These are phyloP conservation scores for Notocelia uddmanniana DNA, from an alignment of 2,888 invertebrate genomes.

Conservation along the genomic window DNA sequence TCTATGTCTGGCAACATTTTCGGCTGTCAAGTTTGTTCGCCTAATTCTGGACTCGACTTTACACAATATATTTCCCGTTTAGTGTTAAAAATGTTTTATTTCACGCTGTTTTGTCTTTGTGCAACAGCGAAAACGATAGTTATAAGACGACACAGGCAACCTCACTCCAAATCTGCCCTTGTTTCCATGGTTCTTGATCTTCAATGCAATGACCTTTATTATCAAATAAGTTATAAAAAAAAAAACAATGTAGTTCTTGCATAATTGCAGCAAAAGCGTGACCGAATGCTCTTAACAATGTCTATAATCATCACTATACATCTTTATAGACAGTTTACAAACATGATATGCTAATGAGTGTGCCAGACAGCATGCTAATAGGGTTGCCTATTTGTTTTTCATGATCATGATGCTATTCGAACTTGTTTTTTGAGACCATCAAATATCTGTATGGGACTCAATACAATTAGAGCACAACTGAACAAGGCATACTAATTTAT, in stretches of 20 bases:
- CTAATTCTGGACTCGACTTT: too few relatives aligned
- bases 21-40: too few relatives aligned
- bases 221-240: conserved; percentile 3
- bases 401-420: neutral
- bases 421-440: too few relatives aligned
- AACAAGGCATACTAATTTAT: neutral
- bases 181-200: neutral
- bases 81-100: too few relatives aligned
- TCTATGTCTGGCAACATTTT: too few relatives aligned
- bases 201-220: conserved; percentile 9
- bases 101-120: too few relatives aligned
- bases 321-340: conserved; percentile 24
- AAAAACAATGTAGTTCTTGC: conserved; percentile 10
- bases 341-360: conserved; percentile 32
- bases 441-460: too few relatives aligned
- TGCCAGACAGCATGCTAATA: conserved; percentile 11
- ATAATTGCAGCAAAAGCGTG: conserved; percentile 27
- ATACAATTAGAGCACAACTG: too few relatives aligned
- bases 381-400: too few relatives aligned
- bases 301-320: conserved; percentile 23
- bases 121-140: too few relatives aligned
- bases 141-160: neutral
- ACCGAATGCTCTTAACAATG: conserved; percentile 27
- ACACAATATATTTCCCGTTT: too few relatives aligned
- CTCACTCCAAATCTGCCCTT: conserved; percentile 6